These are phyloP conservation scores for Phylloscopus trochiloides DNA, from an alignment of 2,113 vertebrate genomes.

Conservation along the genomic window DNA sequence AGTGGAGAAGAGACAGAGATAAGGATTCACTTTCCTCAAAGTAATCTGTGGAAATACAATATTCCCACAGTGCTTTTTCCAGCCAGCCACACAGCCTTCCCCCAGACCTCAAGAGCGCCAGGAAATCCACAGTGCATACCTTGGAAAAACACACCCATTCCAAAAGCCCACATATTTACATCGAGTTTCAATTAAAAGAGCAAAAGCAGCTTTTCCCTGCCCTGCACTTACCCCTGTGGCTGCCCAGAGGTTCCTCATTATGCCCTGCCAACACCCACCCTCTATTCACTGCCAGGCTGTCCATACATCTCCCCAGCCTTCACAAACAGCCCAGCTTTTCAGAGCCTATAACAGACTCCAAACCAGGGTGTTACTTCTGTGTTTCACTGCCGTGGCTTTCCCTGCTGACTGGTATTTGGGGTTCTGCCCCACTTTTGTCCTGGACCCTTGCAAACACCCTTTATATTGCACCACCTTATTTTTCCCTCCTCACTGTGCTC, in stretches of 20 bases:
- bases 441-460: not conserved
- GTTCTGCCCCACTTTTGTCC: not conserved
- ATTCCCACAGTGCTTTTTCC: not conserved
- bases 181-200: not conserved
- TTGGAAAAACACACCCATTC: not conserved
- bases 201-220: not conserved
- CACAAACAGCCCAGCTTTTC: not conserved
- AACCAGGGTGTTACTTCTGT: not conserved
- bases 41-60: not conserved
- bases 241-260: fast-evolving
- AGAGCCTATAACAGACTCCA: not conserved
- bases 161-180: not conserved
- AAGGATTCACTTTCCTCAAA: not conserved
- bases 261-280: fast-evolving
- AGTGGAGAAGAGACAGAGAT: not conserved
- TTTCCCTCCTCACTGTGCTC: not conserved
- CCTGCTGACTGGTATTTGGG: not conserved
- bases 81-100: not conserved
- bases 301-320: not conserved
- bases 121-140: not conserved
- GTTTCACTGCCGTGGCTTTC: not conserved
- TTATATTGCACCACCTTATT: not conserved
- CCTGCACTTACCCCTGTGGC: not conserved
- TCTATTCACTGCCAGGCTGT: not conserved
- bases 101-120: not conserved